phyloP scores from a whole-genome alignment of 2,888 invertebrate species.

The Drosophila seclusa region DNA sequence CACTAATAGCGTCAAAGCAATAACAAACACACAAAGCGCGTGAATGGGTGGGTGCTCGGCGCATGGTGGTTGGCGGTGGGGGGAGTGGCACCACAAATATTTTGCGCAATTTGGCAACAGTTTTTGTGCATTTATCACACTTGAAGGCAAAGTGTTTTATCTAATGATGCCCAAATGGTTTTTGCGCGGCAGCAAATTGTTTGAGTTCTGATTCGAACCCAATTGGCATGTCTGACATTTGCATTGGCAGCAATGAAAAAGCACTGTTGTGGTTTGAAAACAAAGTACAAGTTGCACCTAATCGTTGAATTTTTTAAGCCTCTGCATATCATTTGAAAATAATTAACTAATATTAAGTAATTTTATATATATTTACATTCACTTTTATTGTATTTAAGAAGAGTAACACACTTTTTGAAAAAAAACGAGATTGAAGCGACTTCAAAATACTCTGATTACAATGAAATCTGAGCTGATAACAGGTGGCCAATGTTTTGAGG shows the following conservation, averaged over 20 bases:
- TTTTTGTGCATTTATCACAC: conserved; percentile 75
- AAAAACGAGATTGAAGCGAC: neutral
- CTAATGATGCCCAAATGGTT: conserved; percentile 58
- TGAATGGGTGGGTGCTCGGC: neutral
- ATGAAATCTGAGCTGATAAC: neutral
- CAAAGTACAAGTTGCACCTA: neutral
- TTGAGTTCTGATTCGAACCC: conserved; percentile 19
- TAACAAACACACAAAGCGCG: conserved; percentile 45
- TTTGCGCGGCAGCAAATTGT: conserved; percentile 16
- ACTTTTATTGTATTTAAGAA: neutral
- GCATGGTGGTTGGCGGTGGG: neutral
- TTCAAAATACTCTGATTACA: neutral
- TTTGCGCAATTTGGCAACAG: conserved; percentile 63
- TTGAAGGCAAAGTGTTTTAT: conserved; percentile 66
- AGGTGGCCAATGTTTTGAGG: neutral
- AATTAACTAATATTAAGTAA: neutral
- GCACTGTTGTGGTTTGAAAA: neutral
- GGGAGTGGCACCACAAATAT: conserved; percentile 41
- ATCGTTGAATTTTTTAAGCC: neutral
- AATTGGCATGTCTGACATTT: conserved; percentile 6
- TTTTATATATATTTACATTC: fast-evolving
- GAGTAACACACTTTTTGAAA: neutral
- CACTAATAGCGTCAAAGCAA: conserved; percentile 33
- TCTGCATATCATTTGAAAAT: neutral
- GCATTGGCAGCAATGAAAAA: neutral